Base-by-base conservation (phyloP, 2,888 invertebrate species). In the Rhamnusium bicolor region DNA sequence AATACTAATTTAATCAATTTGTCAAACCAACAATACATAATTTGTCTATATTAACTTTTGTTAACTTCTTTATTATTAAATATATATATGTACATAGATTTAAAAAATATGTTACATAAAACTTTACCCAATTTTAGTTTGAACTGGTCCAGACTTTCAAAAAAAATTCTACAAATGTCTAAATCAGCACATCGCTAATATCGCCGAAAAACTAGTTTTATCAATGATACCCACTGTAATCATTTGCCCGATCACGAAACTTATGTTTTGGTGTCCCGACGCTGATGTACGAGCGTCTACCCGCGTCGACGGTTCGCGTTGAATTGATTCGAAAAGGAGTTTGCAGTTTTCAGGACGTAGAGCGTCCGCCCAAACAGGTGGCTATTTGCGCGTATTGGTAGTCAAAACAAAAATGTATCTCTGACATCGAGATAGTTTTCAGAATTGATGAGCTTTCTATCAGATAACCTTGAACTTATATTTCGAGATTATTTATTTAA, bases 361-460 rank as follows among this genome's bases (percentile, higher is more conserved):
- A 53, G 24, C 65, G 32, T 16, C 54, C 67, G 54, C 56, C 67
- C 67, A 67, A 67, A 67, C 67, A 67, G 67, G 67, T 67, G 67
- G 67, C 51, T 54, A 46, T 24, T 19, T 14, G 24, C 18, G 51
- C 46, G 67, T 46, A 14, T 18, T 18, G 18, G 40, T 16, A 56
- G 67, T 67, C 67, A 67, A n/a, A 67, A 46, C 67, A 67, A 14
- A 56, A 56, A 40, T 40, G 46, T 56, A 54, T 46, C 46, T 46
- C 21, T 46, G 12, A 10, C 16, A 18, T 2, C 18, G 18, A 18
- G 14, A 29, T 16, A n/a, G 24, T 24, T 56, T n/a, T 56, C 14
- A 27, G 14, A 10, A 16, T 32, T 16, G 16, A 32, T 40, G n/a
- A 1, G 40, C n/a, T n/a, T 32, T 10, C 32, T 10, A 40, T 40